Conservation (phyloP, 2,797 vertebrate species). For the Epinephelus malabaricus region DNA sequence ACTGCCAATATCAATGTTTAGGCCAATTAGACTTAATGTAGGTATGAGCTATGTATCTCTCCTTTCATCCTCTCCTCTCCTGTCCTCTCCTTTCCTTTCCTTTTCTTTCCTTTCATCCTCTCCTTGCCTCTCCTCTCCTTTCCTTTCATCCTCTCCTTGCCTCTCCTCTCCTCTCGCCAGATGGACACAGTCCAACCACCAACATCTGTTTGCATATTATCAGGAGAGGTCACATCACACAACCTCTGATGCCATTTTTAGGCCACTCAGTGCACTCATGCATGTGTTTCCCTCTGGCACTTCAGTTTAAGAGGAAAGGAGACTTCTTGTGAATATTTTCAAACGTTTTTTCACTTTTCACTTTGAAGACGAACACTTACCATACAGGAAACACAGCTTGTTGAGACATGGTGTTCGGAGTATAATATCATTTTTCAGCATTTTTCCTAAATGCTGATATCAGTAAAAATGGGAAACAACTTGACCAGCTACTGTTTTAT, state of each 20-base stretch:
- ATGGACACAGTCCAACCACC: slow-evolving; percentile 64
- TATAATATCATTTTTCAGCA: background rate
- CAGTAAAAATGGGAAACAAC: background rate
- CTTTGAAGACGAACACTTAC: background rate
- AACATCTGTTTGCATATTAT: slow-evolving; percentile 76
- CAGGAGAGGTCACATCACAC: slow-evolving; percentile 64
- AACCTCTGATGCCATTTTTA: slow-evolving; percentile 71
- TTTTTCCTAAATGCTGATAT: background rate
- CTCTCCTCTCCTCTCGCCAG: slow-evolving; percentile 26
- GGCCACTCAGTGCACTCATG: slow-evolving; percentile 69
- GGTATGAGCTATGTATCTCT: slow-evolving; percentile 15
- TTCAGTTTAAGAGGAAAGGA: slow-evolving; percentile 37
- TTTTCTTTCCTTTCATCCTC: slow-evolving; percentile 3
- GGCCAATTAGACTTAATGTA: slow-evolving; percentile 9
- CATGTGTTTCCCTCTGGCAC: slow-evolving; percentile 44
- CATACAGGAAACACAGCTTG: too few relatives aligned
- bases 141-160: background rate
- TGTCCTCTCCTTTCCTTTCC: background rate
- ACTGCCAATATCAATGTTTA: background rate
- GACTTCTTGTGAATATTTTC: slow-evolving; percentile 31
- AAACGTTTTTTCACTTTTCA: slow-evolving; percentile 10
- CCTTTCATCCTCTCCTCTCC: background rate
- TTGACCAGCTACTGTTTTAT: background rate
- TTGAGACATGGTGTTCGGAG: background rate
- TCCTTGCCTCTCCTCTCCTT: background rate